Evolutionary conservation across 2,113 vertebrate species (phyloP).

Genomic region (Malurus melanocephalus): DNA sequence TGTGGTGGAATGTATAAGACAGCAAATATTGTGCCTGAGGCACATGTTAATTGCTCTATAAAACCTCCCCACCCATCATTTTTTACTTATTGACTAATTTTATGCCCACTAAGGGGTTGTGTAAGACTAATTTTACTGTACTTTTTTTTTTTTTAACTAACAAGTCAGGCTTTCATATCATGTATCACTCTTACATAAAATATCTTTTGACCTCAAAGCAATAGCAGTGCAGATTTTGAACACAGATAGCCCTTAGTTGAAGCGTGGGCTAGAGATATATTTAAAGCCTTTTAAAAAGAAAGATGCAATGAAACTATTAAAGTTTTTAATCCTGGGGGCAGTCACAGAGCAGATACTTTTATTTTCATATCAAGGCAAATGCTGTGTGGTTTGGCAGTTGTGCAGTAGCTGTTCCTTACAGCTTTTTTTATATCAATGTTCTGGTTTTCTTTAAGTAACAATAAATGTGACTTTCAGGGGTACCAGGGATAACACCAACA

Average conservation of each 20-base stretch:
- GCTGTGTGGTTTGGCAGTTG: neutral
- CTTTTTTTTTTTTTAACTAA: neutral
- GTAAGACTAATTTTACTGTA: neutral
- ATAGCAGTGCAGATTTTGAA: neutral
- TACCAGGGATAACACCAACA: neutral
- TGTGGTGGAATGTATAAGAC: neutral
- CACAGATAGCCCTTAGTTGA: neutral
- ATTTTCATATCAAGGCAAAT: neutral
- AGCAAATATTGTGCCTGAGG: neutral
- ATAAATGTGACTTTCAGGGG: neutral
- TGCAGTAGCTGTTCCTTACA: neutral
- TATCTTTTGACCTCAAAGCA: neutral
- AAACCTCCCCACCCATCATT: constrained; percentile 30
- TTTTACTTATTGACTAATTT: constrained; percentile 33
- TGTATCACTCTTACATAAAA: neutral
- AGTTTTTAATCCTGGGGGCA: neutral
- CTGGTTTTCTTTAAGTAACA: neutral
- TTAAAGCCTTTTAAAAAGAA: neutral
- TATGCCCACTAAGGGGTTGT: neutral
- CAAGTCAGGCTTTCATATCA: neutral
- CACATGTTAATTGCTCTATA: constrained; percentile 16
- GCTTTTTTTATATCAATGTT: neutral
- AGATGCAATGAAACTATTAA: neutral
- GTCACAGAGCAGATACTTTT: neutral
- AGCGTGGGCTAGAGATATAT: neutral